A percentile compares a stretch with the other conserved stretches of the same genome.
Evolutionary conservation across 2,113 vertebrate species (phyloP).

Genomic region (Anarrhichthys ocellatus): DNA sequence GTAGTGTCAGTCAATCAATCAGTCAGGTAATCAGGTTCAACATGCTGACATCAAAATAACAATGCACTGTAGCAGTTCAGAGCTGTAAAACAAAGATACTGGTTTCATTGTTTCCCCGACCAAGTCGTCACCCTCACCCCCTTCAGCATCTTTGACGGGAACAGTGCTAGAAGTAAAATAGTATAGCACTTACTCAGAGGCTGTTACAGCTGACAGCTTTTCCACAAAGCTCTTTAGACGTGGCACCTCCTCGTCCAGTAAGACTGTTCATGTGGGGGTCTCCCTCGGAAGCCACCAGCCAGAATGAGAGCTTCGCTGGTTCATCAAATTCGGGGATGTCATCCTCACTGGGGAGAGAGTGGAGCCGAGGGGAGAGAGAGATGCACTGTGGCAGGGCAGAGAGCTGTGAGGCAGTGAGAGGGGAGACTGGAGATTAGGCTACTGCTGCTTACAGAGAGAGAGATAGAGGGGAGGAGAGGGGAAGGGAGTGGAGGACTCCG

Average conservation of each 20-base stretch:
- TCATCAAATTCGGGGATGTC: constrained; percentile 94
- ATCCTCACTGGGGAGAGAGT: constrained; percentile 92
- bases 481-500: constrained; percentile 57
- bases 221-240: constrained; percentile 89
- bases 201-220: constrained; percentile 84
- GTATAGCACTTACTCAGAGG: constrained; percentile 89
- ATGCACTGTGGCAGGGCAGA: constrained; percentile 59
- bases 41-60: constrained; percentile 37
- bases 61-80: constrained; percentile 20
- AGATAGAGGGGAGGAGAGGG: constrained; percentile 50
- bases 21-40: constrained; percentile 16
- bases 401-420: constrained; percentile 61
- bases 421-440: constrained; percentile 47
- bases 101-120: not conserved
- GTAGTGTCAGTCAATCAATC: constrained; percentile 43
- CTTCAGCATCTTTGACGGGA: constrained; percentile 17
- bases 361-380: constrained; percentile 80
- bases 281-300: constrained; percentile 89
- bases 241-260: constrained; percentile 88
- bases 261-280: constrained; percentile 89
- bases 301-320: constrained; percentile 88
- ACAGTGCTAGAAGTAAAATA: constrained; percentile 38
- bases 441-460: constrained; percentile 55
- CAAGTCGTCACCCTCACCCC: constrained; percentile 1
- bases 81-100: constrained; percentile 1